Conservation (phyloP, 2,113 vertebrate genomes). For the Rhadina sibilatrix region DNA sequence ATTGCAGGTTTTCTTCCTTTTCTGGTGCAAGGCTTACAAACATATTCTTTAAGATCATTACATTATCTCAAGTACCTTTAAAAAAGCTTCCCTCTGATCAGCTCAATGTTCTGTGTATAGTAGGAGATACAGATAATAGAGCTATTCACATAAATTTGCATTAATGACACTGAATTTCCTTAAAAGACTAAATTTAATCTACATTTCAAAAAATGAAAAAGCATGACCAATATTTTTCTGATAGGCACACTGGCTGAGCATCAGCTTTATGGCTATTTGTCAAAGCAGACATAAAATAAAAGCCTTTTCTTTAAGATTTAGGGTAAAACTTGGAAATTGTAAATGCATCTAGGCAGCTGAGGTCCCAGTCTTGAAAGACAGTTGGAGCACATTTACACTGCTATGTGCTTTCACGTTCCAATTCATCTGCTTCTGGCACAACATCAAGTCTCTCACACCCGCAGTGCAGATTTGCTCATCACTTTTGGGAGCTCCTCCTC, state of each 20-base stretch:
- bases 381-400: neutral
- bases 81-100: slow-evolving; percentile 12
- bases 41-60: slow-evolving; percentile 15
- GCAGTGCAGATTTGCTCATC: neutral
- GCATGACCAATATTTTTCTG: neutral
- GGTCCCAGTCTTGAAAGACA: neutral
- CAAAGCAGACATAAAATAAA: neutral
- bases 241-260: neutral
- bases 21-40: slow-evolving; percentile 8
- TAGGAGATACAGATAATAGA: neutral
- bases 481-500: neutral
- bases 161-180: neutral
- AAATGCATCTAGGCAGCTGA: neutral
- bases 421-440: neutral
- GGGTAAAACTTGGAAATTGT: neutral
- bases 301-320: neutral
- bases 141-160: slow-evolving; percentile 45
- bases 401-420: neutral
- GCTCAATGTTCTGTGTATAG: neutral
- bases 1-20: neutral
- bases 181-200: neutral
- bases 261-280: neutral
- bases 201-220: neutral
- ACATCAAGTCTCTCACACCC: neutral
- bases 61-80: neutral